These are phyloP conservation scores for Colossoma macropomum DNA, from an alignment of 2,113 vertebrate genomes.

Conservation along the genomic window DNA sequence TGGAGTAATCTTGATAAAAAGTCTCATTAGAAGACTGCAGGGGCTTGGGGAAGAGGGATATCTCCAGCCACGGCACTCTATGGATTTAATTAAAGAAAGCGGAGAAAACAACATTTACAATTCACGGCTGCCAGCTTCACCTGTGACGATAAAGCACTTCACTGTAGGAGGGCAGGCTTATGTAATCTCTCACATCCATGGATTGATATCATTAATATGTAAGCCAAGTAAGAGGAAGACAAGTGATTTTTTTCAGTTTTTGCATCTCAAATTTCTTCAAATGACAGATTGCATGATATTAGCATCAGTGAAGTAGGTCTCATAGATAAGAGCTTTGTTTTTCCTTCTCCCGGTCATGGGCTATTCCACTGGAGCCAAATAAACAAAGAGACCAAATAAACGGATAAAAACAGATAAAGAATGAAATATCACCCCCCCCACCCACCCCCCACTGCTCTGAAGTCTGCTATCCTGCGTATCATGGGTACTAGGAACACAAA, in stretches of 20 bases:
- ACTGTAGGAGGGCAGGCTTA: conserved; percentile 25
- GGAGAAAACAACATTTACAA: conserved; percentile 51
- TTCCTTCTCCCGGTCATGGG: background rate
- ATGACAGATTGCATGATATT: background rate
- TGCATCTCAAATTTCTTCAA: background rate
- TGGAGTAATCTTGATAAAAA: conserved; percentile 54
- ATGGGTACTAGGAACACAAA: background rate
- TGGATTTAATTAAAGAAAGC: conserved; percentile 56
- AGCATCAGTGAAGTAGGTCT: background rate
- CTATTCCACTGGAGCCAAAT: background rate
- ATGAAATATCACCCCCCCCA: background rate
- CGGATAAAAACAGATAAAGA: background rate
- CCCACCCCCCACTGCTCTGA: background rate
- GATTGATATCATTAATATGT: conserved; percentile 31
- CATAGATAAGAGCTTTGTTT: background rate
- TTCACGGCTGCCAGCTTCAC: conserved; percentile 52
- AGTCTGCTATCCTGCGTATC: background rate
- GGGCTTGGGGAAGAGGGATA: conserved; percentile 44
- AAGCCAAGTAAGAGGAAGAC: background rate
- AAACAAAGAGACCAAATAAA: background rate
- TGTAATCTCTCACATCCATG: conserved; percentile 24
- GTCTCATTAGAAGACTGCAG: conserved; percentile 53
- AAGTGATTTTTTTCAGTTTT: background rate
- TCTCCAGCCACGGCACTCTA: conserved; percentile 35
- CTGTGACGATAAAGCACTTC: conserved; percentile 40